Evolutionary conservation across 2,797 vertebrate genomes (phyloP), one percentile per base, ranked within the genome.

Genomic region (Poeciliopsis paucimaculata): DNA sequence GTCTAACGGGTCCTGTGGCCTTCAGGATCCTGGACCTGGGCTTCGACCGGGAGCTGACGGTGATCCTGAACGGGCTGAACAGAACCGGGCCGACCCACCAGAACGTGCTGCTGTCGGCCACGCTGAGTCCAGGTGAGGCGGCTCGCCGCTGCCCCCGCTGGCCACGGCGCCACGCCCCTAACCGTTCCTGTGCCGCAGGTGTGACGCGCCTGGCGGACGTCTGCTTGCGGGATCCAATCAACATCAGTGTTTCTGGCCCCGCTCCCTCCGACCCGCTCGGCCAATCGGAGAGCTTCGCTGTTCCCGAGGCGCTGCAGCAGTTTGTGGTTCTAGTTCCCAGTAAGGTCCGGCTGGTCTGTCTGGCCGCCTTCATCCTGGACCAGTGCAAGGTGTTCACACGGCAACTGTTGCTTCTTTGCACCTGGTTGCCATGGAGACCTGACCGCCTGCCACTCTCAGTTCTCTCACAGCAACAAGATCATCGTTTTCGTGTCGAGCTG

Each of bases 81-180:
- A 83, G 96, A 0, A 87, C 93, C 2, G 94, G 95, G 4, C 88
- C 92, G 15, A 83, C 85, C 1, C 92, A 96, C 2, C 98, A 99
- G 95, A 99, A 97, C 0, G 95, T 99, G 12, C 89, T 99, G 73
- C 96, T 99, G 34, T 99, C 98, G 0, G 98, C 98, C 0, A 99
- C 98, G 0, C 96, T 99, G 43, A 97, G 95, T 0, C 95, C 96
- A 31, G 97, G 98, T 98, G 86, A 82, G 5, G 23, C 51, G 51
- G 23, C 53, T 11, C 26, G 1, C 13, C 34, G 9, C 70, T 41
- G 31, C 26, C 18, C 34, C 36, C 47, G 2, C 47, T 2, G 47
- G 47, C 0, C 47, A 0, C 16, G 1, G 51, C 51, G 23, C 51
- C 23, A 10, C 23, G 9, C 26, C 51, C 9, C 20, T 55, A 3